Evolutionary conservation across 2,797 vertebrate species (phyloP).

Genomic region (Glyptemys insculpta): DNA sequence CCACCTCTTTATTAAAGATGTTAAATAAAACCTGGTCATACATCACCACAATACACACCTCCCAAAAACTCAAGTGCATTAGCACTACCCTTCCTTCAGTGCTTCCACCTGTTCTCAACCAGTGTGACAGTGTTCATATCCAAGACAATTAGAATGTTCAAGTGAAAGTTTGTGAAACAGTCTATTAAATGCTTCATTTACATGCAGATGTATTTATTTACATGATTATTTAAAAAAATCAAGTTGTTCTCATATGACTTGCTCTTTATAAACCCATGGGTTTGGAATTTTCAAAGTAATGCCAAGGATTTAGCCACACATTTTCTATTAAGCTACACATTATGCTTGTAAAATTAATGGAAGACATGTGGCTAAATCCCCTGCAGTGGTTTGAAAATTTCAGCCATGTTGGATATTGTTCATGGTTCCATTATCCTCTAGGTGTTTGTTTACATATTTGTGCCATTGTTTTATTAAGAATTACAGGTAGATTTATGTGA

Average conservation of each 20-base stretch:
- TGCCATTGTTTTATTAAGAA: neutral
- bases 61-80: neutral
- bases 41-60: neutral
- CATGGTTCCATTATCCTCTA: neutral
- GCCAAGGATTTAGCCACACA: neutral
- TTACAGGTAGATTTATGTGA: neutral
- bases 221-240: neutral
- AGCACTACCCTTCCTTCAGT: neutral
- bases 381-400: neutral
- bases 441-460: neutral
- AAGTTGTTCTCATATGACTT: neutral
- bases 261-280: neutral
- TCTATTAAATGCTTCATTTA: neutral
- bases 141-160: neutral
- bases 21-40: neutral
- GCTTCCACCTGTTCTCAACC: neutral
- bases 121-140: no score
- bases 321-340: neutral
- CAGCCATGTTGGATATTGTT: rapidly evolving
- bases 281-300: neutral
- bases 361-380: neutral
- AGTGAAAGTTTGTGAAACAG: neutral
- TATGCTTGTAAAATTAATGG: neutral
- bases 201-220: rapidly evolving
- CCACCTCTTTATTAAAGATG: neutral